A percentile compares a stretch with the other conserved stretches of the same genome.
Conservation (phyloP, 2,888 invertebrate species). For the Lissonota sp. region DNA sequence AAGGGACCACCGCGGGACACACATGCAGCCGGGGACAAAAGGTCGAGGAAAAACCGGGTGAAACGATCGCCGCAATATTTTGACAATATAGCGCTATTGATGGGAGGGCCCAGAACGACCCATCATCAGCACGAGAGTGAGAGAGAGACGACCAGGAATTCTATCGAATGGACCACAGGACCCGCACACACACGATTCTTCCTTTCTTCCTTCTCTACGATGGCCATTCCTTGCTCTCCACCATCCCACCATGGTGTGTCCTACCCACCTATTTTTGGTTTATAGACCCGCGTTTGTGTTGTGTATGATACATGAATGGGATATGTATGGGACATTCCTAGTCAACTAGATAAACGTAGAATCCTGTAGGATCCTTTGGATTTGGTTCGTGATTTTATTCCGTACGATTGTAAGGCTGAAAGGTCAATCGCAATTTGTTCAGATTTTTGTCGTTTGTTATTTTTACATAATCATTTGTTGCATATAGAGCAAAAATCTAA, state of each 20-base stretch:
- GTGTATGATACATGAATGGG: constrained; percentile 54
- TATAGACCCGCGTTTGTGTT: constrained; percentile 38
- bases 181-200: constrained; percentile 41
- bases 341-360: too few species aligned
- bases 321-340: constrained; percentile 6
- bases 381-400: too few species aligned
- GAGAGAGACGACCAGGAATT: constrained; percentile 62
- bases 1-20: constrained; percentile 26
- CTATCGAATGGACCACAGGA: constrained; percentile 64
- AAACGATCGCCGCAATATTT: constrained; percentile 82
- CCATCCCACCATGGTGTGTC: constrained; percentile 28
- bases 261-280: constrained; percentile 26
- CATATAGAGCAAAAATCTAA: too few species aligned
- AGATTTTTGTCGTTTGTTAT: too few species aligned
- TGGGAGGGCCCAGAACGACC: constrained; percentile 70
- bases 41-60: constrained; percentile 68
- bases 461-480: too few species aligned
- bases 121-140: constrained; percentile 62
- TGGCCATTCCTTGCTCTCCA: constrained; percentile 55
- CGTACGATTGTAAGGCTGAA: too few species aligned
- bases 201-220: constrained; percentile 38
- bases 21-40: constrained; percentile 68
- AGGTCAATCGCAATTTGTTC: too few species aligned
- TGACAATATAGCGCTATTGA: constrained; percentile 82
- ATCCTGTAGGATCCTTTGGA: too few species aligned